Percentiles rank a stretch among this genome's conserved stretches.
These are phyloP conservation scores for Mesocentrotus franciscanus DNA, from an alignment of 53 echinoderm and acorn worm genomes.

Conservation along the genomic window DNA sequence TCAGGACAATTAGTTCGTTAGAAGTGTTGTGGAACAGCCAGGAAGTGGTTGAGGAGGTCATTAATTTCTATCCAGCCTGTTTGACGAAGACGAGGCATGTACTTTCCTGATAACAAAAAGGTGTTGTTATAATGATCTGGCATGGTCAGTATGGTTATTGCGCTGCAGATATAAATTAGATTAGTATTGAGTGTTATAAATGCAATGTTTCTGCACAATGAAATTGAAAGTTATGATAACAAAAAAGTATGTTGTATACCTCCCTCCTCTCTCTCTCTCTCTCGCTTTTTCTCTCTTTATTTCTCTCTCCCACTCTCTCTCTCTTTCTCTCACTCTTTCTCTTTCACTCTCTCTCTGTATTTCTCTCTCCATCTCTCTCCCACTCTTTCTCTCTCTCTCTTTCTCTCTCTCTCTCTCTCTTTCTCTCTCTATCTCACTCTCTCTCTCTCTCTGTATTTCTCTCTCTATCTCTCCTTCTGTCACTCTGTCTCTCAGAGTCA, in stretches of 20 bases:
- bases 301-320: no score
- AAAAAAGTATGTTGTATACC: background rate
- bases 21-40: slow-evolving; percentile 15
- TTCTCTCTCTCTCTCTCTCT: no score
- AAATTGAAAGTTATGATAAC: background rate
- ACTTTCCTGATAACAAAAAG: slow-evolving; percentile 20
- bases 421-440: no score
- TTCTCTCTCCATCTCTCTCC: no score
- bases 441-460: no score
- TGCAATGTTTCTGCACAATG: background rate
- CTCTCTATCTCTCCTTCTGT: no score
- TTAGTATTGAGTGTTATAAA: background rate
- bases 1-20: slow-evolving; percentile 28
- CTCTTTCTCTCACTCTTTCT: no score
- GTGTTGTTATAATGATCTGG: background rate
- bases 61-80: slow-evolving; percentile 12
- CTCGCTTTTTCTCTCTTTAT: no score
- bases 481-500: no score
- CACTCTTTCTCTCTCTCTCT: no score
- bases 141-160: background rate
- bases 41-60: slow-evolving; percentile 43
- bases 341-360: no score
- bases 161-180: background rate
- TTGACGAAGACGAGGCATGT: background rate
- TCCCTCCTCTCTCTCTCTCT: no score